Base-by-base conservation (phyloP, 2,888 invertebrate genomes). In the Agrotis puta region DNA sequence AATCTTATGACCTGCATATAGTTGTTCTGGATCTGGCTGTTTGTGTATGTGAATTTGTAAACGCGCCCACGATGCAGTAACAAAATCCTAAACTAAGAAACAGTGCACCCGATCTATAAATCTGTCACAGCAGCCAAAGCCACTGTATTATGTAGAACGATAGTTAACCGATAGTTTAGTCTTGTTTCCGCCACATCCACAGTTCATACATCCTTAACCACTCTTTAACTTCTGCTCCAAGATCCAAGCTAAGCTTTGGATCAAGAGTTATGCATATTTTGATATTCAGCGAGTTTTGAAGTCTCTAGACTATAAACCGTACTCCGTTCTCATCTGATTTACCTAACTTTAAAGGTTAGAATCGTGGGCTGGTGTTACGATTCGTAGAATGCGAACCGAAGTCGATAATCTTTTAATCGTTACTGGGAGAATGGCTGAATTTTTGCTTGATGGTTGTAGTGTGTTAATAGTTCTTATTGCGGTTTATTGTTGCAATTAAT, bases 281-380 rank as follows among this genome's bases (percentile, higher is more conserved):
- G 51, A 53, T 76, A 81, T 77, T 76, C 61, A 62, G 18, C 24
- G 47, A 58, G 70, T 76, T 64, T 53, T 64, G 20, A 76, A 68
- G 64, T 76, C 45, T 50, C 20, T 54, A 14, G 33, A n/a, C 76
- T 67, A 47, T 62, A 64, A 64, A 68, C 33, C 24, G 16, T 39
- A 63, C 33, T 64, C 51, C 47, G 18, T 65, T 82, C 79, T 51
- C 67, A 71, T 67, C 72, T 51, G 79, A 77, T 78, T 77, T 53
- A 82, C 39, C 61, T 63, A 78, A 77, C 79, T 68, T 68, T 65
- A 79, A 82, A 79, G 79, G 79, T 82, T 78, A 65, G 16, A 63
- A 14, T 72, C 79, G 79, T 79, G 83, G 61, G 51, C 11, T 22
- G 20, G 22, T 65, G 54, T 63, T 82, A 68, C 47, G 47, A 68